Base-by-base conservation (phyloP, 2,888 invertebrate genomes). In the Polydrusus cervinus region DNA sequence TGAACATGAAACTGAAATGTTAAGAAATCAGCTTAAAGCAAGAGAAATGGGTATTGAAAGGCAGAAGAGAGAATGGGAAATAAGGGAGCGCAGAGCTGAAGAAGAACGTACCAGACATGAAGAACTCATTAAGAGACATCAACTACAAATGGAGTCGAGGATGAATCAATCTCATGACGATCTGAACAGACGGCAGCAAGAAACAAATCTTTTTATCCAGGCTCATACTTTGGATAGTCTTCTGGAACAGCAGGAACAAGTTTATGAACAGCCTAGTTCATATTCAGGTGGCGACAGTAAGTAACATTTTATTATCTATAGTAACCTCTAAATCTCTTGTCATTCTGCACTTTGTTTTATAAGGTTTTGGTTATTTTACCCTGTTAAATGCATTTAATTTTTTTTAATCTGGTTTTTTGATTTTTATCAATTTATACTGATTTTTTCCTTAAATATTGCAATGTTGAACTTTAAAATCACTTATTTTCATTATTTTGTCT, bases 1-100 rank as follows among this genome's bases (percentile, higher is more conserved):
- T 87, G 99, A 99, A 88, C 97, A 98, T 86, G 98, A 99, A 88
- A 98, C 98, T 1, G 97, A 98, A 88, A 89, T 97, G 87, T 90
- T 99, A 61, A 91, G 98, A 83, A 96, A 97, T 90, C 97, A 96
- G 88, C 87, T 97, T 79, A 91, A 95, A 14, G 92, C 93, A 85
- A 91, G 96, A 72, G 96, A 97, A 88, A 92, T 94, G 84, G 96
- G 96, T 85, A 93, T 95, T 82, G 96, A 96, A 85, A 91, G 95
- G 1, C 94, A 95, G 87, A 87, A 87, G 77, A 83, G 85, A 53
- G 87, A 87, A 79, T 87, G 87, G 87, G 87, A 87, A 78, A 84
- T 86, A 82, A 86, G 85, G 66, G 85, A 95, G 87, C 90, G 94
- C 79, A 93, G 94, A 82, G 95, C 93, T 0, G 95, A 95, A 81